Evolutionary conservation across 23 tunicate genomes (phyloP).

Genomic region (Diplosoma virens): DNA sequence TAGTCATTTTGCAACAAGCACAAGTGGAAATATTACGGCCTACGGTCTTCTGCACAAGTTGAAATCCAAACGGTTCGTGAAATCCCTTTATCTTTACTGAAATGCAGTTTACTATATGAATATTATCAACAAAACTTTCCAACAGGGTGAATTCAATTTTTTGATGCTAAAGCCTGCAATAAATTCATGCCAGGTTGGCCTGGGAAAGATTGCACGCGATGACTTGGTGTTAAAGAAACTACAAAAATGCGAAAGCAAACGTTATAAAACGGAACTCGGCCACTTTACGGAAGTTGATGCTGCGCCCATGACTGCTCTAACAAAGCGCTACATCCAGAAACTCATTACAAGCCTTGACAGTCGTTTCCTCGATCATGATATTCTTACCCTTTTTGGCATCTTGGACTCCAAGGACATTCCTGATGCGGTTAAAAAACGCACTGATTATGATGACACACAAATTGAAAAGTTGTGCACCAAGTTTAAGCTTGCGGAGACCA

Average conservation of each 20-base stretch:
- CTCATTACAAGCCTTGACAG: background rate
- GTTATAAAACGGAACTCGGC: background rate
- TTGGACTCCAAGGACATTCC: background rate
- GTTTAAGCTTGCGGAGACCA: background rate
- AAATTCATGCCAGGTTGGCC: background rate
- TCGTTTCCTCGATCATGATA: too few relatives aligned
- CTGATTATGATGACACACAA: background rate
- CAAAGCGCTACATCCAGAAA: background rate
- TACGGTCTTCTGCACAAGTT: too few relatives aligned
- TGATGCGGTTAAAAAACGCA: background rate
- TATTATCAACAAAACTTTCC: background rate
- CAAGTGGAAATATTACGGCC: background rate
- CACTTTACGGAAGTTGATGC: background rate
- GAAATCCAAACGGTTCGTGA: background rate
- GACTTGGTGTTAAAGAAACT: background rate
- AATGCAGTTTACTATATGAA: background rate
- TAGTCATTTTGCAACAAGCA: background rate
- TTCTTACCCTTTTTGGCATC: background rate
- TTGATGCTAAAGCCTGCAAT: too few relatives aligned
- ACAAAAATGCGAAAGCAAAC: background rate
- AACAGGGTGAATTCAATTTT: background rate
- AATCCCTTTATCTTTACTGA: background rate
- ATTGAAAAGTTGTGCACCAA: background rate
- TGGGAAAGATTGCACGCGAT: background rate
- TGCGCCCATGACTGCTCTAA: background rate